Evolutionary conservation across 1,140 invertebrate species (phyloP).

Genomic region (Bombus superbus): DNA sequence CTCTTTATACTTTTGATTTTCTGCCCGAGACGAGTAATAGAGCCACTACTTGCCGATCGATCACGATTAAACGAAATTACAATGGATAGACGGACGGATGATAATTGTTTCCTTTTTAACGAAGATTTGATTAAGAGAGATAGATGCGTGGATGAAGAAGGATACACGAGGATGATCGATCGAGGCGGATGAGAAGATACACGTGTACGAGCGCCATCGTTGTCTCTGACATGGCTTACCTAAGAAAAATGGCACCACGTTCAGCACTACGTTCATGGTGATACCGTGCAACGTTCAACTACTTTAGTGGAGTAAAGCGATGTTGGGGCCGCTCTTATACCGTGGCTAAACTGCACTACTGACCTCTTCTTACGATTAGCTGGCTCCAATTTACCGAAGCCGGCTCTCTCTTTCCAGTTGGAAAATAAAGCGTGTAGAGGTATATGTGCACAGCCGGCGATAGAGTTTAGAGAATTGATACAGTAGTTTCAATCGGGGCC

Average conservation of each 20-base stretch:
- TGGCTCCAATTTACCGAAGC: slow-evolving; percentile 51
- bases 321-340: slow-evolving; percentile 62
- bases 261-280: slow-evolving; percentile 51
- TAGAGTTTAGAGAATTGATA: slow-evolving; percentile 5
- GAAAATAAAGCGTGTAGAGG: slow-evolving; percentile 40
- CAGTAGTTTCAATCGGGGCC: slow-evolving; percentile 7
- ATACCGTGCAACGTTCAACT: slow-evolving; percentile 56
- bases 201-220: background rate
- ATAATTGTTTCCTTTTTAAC: background rate
- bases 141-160: background rate
- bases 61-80: background rate
- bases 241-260: slow-evolving; percentile 60
- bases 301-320: slow-evolving; percentile 60
- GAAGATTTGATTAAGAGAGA: background rate
- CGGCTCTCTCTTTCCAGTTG: slow-evolving; percentile 47
- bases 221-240: slow-evolving; percentile 41
- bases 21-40: background rate
- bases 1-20: slow-evolving; percentile 18
- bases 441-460: background rate
- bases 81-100: background rate
- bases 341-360: slow-evolving; percentile 62
- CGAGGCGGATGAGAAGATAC: too few relatives aligned
- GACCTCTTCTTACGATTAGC: slow-evolving; percentile 66
- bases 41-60: background rate
- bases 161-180: background rate